Percentiles rank a stretch among this genome's conserved stretches.
Conservation (phyloP, 2,113 vertebrate species). For the Tachysurus vachellii region DNA sequence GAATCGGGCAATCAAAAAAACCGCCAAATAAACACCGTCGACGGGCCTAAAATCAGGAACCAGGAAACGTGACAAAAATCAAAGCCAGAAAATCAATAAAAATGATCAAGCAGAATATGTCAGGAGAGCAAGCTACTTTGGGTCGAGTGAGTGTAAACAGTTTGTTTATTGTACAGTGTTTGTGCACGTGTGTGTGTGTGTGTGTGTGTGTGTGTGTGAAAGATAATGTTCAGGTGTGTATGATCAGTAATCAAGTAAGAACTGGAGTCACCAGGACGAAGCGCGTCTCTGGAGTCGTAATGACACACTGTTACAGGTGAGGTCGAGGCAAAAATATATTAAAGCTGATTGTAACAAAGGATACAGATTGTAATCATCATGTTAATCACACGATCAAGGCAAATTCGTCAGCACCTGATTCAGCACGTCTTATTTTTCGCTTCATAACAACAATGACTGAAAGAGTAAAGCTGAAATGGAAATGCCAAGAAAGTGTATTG, state of each 20-base stretch:
- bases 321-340: neutral
- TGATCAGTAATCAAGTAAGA: too few relatives aligned
- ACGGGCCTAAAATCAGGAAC: neutral
- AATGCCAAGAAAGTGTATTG: neutral
- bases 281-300: neutral
- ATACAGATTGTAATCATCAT: neutral
- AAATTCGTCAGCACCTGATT: neutral
- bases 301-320: neutral
- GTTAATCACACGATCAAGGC: neutral
- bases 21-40: neutral
- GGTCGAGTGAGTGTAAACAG: neutral
- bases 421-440: neutral
- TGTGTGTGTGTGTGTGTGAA: too few relatives aligned
- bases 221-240: too few relatives aligned
- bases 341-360: neutral
- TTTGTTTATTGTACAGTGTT: neutral
- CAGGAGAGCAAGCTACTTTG: neutral
- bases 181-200: too few relatives aligned
- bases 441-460: neutral
- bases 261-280: neutral
- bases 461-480: neutral
- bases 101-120: neutral
- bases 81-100: neutral
- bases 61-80: neutral
- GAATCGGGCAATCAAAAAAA: neutral